Evolutionary conservation across 1,140 invertebrate species (phyloP).

Genomic region (Drosophila truncata): DNA sequence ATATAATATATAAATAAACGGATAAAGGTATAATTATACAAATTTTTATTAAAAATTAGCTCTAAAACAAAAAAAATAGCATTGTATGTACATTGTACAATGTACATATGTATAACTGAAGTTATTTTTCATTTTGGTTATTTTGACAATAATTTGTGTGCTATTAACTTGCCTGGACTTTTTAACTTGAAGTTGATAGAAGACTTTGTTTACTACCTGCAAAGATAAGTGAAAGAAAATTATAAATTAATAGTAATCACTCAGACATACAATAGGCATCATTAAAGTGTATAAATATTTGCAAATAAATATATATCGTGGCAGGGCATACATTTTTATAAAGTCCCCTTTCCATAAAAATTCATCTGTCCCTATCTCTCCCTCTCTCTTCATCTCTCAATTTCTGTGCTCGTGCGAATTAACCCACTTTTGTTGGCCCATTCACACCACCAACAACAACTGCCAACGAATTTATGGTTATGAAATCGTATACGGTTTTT

Average conservation of each 20-base stretch:
- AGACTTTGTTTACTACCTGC: constrained; percentile 59
- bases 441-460: constrained; percentile 40
- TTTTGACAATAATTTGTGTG: constrained; percentile 20
- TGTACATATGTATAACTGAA: too few relatives aligned
- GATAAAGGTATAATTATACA: not conserved
- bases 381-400: too few relatives aligned
- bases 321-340: not conserved
- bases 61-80: not conserved
- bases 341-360: too few relatives aligned
- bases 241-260: constrained; percentile 30
- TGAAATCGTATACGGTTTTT: constrained; percentile 65
- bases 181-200: constrained; percentile 28
- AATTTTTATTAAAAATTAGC: not conserved
- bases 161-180: constrained; percentile 19
- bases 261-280: constrained; percentile 36
- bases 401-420: constrained; percentile 48
- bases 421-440: constrained; percentile 66
- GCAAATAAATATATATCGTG: not conserved
- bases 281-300: constrained; percentile 46
- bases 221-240: constrained; percentile 47
- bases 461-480: constrained; percentile 53
- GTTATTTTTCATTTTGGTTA: not conserved
- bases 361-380: constrained; percentile 23
- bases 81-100: too few relatives aligned
- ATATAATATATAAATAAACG: not conserved